A percentile compares a stretch with the other conserved stretches of the same genome.
These are phyloP conservation scores for Enteromius treurensis DNA, from an alignment of 2,797 vertebrate genomes.

Conservation along the genomic window DNA sequence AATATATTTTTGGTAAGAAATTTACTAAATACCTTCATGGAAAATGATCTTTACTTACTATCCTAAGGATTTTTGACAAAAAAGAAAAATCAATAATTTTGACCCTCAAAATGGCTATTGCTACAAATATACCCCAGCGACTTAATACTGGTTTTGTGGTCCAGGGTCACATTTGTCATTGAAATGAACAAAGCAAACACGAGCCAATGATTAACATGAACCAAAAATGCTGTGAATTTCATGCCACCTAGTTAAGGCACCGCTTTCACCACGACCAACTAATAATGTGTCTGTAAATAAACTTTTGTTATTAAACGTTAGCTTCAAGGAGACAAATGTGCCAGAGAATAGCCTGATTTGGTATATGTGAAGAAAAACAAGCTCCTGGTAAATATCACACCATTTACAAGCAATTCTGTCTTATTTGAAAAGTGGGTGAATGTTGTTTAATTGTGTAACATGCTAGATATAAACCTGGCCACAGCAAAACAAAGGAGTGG, in stretches of 20 bases:
- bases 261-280: background rate
- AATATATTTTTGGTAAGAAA: no score
- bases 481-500: background rate
- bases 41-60: no score
- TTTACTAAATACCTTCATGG: no score
- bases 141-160: no score
- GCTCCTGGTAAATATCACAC: background rate
- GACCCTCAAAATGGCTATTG: no score
- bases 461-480: background rate
- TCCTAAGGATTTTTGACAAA: no score
- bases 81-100: no score
- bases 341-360: background rate
- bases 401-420: background rate
- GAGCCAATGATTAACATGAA: background rate
- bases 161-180: background rate
- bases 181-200: background rate
- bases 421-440: background rate
- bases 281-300: background rate
- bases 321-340: background rate
- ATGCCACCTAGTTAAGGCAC: background rate
- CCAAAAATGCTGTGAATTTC: background rate
- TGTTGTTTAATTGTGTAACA: background rate
- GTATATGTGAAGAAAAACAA: no score
- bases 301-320: background rate
- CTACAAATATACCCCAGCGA: no score